These are phyloP conservation scores for Bibio marci DNA, from an alignment of 2,888 invertebrate species.

Conservation along the genomic window DNA sequence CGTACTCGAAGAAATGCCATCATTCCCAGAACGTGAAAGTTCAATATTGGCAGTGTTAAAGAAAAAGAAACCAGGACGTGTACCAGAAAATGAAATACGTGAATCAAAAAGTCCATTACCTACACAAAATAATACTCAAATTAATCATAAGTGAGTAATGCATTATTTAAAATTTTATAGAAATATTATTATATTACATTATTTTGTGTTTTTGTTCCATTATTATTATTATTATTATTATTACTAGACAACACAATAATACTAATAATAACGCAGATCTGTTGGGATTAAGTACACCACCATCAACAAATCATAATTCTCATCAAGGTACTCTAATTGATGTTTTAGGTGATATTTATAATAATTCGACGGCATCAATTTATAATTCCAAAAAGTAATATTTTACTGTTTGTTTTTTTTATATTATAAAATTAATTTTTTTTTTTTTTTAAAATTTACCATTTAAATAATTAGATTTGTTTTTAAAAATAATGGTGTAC, in stretches of 20 bases:
- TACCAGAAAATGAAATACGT: conserved; percentile 73
- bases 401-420: not conserved
- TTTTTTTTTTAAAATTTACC: not conserved
- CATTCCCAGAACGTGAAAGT: conserved; percentile 96
- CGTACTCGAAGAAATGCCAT: conserved; percentile 99
- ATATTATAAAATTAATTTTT: conserved; percentile 2
- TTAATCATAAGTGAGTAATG: conserved; percentile 25
- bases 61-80: conserved; percentile 92
- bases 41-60: conserved; percentile 94
- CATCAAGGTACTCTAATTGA: conserved; percentile 72
- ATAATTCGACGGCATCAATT: conserved; percentile 43
- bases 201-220: not conserved
- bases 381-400: conserved; percentile 69
- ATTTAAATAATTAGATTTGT: conserved; percentile 43
- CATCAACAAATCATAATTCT: conserved; percentile 47
- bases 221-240: not conserved
- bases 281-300: conserved; percentile 75
- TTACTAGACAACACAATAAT: conserved; percentile 9
- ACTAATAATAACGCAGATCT: conserved; percentile 52
- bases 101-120: conserved; percentile 61
- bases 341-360: conserved; percentile 80
- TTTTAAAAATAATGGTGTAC: conserved; percentile 94
- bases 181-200: too few relatives aligned
- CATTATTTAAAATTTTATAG: not conserved
- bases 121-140: conserved; percentile 24